Conservation (phyloP, 2,113 vertebrate species). For the Tretioscincus oriximinensis region DNA sequence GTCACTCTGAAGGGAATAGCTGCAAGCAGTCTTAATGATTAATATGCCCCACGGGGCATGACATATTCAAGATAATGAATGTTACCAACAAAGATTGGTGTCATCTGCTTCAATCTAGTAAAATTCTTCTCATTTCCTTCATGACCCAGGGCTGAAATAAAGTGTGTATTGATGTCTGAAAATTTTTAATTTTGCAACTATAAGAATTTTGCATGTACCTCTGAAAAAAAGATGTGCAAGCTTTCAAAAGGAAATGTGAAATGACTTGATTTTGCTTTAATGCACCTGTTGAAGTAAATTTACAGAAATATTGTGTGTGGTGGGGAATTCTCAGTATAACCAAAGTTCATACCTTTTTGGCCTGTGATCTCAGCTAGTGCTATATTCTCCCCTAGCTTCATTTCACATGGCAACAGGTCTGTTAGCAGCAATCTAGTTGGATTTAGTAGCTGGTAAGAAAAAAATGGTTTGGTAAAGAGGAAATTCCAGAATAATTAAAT, state of each 20-base stretch:
- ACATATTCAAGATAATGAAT: not conserved
- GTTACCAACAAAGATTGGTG: slow-evolving; percentile 11
- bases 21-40: not conserved
- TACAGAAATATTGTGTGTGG: too few relatives aligned
- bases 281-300: not conserved
- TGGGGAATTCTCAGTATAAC: too few relatives aligned
- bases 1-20: not conserved
- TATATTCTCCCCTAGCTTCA: too few relatives aligned
- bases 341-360: too few relatives aligned
- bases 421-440: too few relatives aligned
- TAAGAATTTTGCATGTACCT: not conserved
- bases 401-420: too few relatives aligned
- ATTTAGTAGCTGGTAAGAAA: too few relatives aligned
- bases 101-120: not conserved
- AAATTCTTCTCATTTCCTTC: not conserved
- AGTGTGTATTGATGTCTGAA: slow-evolving; percentile 24
- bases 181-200: not conserved
- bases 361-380: too few relatives aligned
- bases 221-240: too few relatives aligned
- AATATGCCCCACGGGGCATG: not conserved
- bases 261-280: not conserved
- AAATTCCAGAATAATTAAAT: too few relatives aligned
- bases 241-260: not conserved
- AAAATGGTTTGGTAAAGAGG: too few relatives aligned
- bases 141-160: not conserved